Percentiles rank a stretch among this genome's conserved stretches.
These are phyloP conservation scores for Premnoplex brunnescens DNA, from an alignment of 2,797 vertebrate species.

Conservation along the genomic window DNA sequence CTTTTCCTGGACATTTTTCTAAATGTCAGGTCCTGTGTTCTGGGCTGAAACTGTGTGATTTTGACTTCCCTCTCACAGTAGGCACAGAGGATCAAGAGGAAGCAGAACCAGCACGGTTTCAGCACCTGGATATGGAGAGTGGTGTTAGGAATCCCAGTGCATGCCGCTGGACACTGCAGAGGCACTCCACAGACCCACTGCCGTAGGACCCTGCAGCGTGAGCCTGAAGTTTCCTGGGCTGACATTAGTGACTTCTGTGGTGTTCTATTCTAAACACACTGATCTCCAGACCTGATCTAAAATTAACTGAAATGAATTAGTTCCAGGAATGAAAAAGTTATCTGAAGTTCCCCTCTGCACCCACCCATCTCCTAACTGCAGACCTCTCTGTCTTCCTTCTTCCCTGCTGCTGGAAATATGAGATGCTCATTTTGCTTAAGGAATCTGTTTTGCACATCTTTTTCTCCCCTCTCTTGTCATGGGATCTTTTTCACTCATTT, in stretches of 20 bases:
- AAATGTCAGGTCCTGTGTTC: neutral
- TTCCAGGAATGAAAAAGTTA: too few species aligned
- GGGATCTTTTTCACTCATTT: neutral
- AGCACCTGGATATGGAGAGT: neutral
- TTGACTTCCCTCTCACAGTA: neutral
- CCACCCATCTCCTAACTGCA: neutral
- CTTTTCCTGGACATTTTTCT: neutral
- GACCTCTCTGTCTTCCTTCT: neutral
- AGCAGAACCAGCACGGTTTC: neutral
- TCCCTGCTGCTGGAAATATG: neutral
- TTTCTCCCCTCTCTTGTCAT: neutral
- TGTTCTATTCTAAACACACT: too few species aligned
- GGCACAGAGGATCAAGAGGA: neutral
- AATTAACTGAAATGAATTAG: too few species aligned
- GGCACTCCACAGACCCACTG: accelerated
- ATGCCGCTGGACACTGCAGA: accelerated
- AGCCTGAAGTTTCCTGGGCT: neutral
- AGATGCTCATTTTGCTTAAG: neutral
- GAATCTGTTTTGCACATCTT: neutral
- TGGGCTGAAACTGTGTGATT: neutral
- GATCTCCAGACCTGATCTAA: too few species aligned
- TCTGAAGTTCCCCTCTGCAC: neutral
- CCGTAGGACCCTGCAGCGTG: accelerated
- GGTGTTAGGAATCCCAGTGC: accelerated
- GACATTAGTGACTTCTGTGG: too few species aligned